phyloP scores from a whole-genome alignment of 2,797 vertebrate species.

The Anolis apletophallus region DNA sequence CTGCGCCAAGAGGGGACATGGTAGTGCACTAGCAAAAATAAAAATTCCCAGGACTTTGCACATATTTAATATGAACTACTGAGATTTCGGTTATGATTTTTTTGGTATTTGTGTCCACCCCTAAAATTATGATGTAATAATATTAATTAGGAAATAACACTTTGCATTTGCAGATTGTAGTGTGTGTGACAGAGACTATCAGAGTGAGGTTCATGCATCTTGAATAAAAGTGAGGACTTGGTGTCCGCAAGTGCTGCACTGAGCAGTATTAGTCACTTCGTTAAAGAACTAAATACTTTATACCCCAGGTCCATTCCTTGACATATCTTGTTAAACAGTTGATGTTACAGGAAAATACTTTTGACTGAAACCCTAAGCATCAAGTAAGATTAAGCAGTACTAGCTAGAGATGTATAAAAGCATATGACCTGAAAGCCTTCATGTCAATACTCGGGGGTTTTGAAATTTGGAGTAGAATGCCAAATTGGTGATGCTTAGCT shows the following conservation, averaged over 20 bases:
- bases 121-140: background rate
- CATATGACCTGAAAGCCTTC: background rate
- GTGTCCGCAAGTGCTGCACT: background rate
- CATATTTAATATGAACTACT: background rate
- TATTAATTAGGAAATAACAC: background rate
- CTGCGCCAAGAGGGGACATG: too few relatives aligned
- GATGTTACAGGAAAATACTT: background rate
- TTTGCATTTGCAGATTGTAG: background rate
- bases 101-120: background rate
- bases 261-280: too few relatives aligned
- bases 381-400: background rate
- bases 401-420: background rate
- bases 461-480: too few relatives aligned
- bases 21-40: background rate
- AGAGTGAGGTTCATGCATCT: background rate
- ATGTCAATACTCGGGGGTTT: background rate
- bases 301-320: background rate
- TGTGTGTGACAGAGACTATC: background rate
- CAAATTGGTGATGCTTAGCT: too few relatives aligned
- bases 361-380: background rate
- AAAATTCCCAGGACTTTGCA: background rate
- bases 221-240: too few relatives aligned
- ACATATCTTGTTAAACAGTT: background rate
- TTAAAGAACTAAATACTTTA: background rate
- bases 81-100: background rate